phyloP scores from a whole-genome alignment of 2,888 invertebrate species.

The Lysandra coridon region DNA sequence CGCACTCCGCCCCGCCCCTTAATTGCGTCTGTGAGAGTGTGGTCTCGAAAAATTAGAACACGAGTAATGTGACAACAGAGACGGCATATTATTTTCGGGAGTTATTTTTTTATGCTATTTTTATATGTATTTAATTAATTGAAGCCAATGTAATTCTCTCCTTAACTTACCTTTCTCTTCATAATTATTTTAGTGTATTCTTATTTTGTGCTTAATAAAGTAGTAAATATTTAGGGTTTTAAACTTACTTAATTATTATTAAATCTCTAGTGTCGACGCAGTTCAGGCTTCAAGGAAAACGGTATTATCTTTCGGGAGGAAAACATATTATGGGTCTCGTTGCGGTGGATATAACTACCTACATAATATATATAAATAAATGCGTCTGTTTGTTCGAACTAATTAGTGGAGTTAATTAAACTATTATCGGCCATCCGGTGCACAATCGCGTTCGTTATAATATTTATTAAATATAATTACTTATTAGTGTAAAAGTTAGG shows the following conservation, averaged over 20 bases:
- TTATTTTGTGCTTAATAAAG: too few species aligned
- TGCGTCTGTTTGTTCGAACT: conserved; percentile 4
- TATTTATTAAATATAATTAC: not conserved
- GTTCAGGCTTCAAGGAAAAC: conserved; percentile 1
- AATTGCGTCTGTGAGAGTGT: conserved; percentile 81
- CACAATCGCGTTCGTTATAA: conserved; percentile 6
- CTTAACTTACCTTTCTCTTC: too few species aligned
- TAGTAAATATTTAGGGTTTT: too few species aligned
- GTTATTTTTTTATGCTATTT: not conserved
- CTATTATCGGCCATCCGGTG: conserved; percentile 20
- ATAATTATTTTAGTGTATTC: too few species aligned
- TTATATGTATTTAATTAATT: too few species aligned
- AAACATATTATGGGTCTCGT: conserved; percentile 1
- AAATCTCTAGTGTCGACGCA: not conserved
- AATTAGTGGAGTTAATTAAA: conserved; percentile 6
- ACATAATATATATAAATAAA: too few species aligned
- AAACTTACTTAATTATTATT: not conserved
- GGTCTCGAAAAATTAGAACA: conserved; percentile 79
- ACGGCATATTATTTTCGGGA: conserved; percentile 34
- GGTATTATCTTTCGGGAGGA: not conserved
- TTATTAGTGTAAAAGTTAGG: not conserved
- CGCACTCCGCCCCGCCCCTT: conserved; percentile 62
- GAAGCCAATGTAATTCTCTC: too few species aligned
- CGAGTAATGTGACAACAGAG: conserved; percentile 59
- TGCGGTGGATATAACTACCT: not conserved